Conservation (phyloP, 2,888 invertebrate genomes). For the Folsomia candida region DNA sequence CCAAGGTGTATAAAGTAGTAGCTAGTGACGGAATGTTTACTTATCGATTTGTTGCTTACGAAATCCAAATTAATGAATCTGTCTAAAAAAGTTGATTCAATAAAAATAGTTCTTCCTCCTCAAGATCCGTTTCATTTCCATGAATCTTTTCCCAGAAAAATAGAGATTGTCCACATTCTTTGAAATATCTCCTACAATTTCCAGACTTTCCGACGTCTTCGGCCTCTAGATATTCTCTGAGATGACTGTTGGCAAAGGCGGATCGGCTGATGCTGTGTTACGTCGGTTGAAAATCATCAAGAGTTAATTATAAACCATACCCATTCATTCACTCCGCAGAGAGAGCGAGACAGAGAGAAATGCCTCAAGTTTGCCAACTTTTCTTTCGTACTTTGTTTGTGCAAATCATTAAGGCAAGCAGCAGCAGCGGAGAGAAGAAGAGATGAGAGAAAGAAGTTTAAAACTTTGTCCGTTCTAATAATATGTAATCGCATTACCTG, state of each 20-base stretch:
- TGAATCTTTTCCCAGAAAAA: slow-evolving; percentile 27
- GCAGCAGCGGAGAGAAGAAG: neutral
- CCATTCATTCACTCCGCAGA: neutral
- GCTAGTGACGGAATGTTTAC: neutral
- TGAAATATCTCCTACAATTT: slow-evolving; percentile 24
- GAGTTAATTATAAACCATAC: neutral
- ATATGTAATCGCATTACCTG: slow-evolving; percentile 21
- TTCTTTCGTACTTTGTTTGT: neutral
- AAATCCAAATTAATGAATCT: no score
- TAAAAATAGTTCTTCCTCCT: neutral
- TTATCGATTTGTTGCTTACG: neutral
- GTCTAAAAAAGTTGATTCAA: slow-evolving; percentile 1
- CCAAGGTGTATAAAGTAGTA: neutral
- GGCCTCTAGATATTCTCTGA: slow-evolving; percentile 28
- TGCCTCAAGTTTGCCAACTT: neutral
- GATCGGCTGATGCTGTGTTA: slow-evolving; percentile 30
- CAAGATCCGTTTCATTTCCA: neutral
- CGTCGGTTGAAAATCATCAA: neutral
- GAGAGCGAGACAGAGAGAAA: neutral
- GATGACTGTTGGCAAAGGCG: slow-evolving; percentile 29
- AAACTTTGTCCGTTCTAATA: neutral
- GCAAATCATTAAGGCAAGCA: neutral
- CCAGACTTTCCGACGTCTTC: slow-evolving; percentile 28
- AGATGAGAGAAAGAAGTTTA: neutral
- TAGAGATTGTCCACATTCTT: slow-evolving; percentile 15